phyloP scores from a whole-genome alignment of 1,140 invertebrate species.

The Panagrolaimus sp. region DNA sequence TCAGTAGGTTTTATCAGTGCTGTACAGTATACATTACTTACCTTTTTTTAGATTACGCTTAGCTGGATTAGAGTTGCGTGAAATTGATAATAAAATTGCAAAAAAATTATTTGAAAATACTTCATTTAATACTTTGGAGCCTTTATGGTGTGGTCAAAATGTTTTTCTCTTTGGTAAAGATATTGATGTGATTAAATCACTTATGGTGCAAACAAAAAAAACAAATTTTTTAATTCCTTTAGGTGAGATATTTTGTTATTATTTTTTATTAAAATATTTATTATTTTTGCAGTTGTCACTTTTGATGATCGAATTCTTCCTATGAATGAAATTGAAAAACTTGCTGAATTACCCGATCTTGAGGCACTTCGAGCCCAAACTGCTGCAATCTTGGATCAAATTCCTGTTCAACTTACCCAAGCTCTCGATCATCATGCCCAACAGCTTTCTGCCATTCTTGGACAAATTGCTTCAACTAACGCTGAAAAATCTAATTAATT shows the following conservation, averaged over 20 bases:
- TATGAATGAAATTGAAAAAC: slow-evolving; percentile 30
- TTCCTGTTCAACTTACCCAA: slow-evolving; percentile 27
- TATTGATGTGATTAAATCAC: slow-evolving; percentile 29
- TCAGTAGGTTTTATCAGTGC: slow-evolving; percentile 27
- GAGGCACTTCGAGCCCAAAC: slow-evolving; percentile 43
- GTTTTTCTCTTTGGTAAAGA: slow-evolving; percentile 35
- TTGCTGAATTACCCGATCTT: slow-evolving; percentile 30
- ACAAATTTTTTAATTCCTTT: slow-evolving; percentile 42
- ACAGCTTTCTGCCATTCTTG: slow-evolving; percentile 17
- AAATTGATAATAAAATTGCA: slow-evolving; percentile 39
- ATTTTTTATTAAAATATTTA: slow-evolving; percentile 12
- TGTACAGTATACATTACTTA: no score
- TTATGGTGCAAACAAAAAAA: slow-evolving; percentile 36
- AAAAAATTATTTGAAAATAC: slow-evolving; percentile 43
- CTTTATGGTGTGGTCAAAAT: slow-evolving; percentile 24
- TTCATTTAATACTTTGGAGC: slow-evolving; percentile 26
- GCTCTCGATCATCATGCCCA: slow-evolving; percentile 18
- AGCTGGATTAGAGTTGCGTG: slow-evolving; percentile 36
- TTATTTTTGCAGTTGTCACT: slow-evolving; percentile 32
- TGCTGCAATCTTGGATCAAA: slow-evolving; percentile 32
- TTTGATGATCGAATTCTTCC: slow-evolving; percentile 36
- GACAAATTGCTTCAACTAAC: slow-evolving; percentile 3
- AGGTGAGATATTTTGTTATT: slow-evolving; percentile 23
- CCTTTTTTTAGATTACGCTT: slow-evolving; percentile 32
- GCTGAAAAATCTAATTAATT: no score